Conservation (phyloP, 2,888 invertebrate genomes). For the Geophilus truncorum region DNA sequence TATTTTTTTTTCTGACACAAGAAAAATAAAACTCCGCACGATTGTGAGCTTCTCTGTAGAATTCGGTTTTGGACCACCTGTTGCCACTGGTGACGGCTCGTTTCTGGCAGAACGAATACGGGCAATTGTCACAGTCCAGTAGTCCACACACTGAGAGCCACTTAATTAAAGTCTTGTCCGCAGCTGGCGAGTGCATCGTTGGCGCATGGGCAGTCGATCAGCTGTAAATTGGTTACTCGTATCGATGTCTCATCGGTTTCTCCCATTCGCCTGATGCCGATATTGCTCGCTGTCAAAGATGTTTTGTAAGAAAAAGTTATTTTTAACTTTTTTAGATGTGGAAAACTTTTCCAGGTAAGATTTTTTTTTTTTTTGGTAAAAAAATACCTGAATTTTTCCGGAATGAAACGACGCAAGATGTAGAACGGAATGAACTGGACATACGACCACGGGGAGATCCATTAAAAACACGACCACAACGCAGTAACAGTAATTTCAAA, state of each 20-base stretch:
- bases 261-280: neutral
- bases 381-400: conserved; percentile 35
- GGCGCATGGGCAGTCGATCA: neutral
- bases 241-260: neutral
- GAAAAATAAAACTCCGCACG: neutral
- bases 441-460: conserved; percentile 4
- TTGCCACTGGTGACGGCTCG: neutral
- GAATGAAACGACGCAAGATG: conserved; percentile 36
- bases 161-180: conserved; percentile 6
- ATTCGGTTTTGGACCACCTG: neutral
- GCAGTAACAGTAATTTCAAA: conserved; percentile 16
- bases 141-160: conserved; percentile 8
- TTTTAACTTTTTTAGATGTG: neutral
- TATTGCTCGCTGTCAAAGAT: neutral
- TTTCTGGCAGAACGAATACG: neutral
- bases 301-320: neutral
- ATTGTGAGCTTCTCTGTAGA: neutral
- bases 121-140: conserved; percentile 9
- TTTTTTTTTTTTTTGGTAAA: no score
- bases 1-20: neutral
- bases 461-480: conserved; percentile 28
- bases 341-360: neutral
- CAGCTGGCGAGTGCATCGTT: neutral
- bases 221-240: conserved; percentile 1
- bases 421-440: conserved; percentile 33